Conservation (phyloP, 2,797 vertebrate species). For the Steatocranus sp. region DNA sequence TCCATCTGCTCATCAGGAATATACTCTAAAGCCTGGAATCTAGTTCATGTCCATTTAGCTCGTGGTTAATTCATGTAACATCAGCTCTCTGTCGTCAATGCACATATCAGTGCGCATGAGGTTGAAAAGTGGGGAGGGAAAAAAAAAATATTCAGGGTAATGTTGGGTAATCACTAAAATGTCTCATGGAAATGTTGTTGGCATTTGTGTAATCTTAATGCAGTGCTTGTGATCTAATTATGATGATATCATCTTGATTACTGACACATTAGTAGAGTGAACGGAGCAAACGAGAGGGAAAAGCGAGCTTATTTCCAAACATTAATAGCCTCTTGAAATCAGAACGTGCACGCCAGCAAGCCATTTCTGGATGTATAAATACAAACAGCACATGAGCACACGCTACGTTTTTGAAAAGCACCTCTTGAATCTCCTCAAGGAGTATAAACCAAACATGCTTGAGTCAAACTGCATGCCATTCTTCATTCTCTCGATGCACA, state of each 20-base stretch:
- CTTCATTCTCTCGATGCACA: slow-evolving; percentile 23
- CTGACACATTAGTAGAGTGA: slow-evolving; percentile 59
- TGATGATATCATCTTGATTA: slow-evolving; percentile 73
- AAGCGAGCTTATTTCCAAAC: slow-evolving; percentile 25
- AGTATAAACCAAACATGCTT: slow-evolving; percentile 27
- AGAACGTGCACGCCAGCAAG: slow-evolving; percentile 40
- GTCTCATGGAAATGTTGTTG: slow-evolving; percentile 59
- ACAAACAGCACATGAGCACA: neutral
- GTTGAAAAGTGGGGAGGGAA: neutral
- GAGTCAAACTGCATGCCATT: slow-evolving; percentile 11
- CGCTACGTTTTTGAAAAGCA: slow-evolving; percentile 8
- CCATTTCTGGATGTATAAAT: slow-evolving; percentile 20
- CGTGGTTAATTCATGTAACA: slow-evolving; percentile 66
- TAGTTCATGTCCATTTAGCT: slow-evolving; percentile 53
- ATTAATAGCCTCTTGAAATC: slow-evolving; percentile 62
- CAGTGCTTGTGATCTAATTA: slow-evolving; percentile 73
- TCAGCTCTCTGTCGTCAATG: slow-evolving; percentile 25
- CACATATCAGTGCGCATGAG: slow-evolving; percentile 8
- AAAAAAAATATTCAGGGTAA: neutral
- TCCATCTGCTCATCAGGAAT: neutral
- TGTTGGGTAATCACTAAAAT: slow-evolving; percentile 51
- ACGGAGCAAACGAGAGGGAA: neutral
- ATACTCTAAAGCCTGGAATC: slow-evolving; percentile 47
- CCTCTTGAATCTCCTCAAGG: slow-evolving; percentile 14
- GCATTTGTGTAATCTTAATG: slow-evolving; percentile 61